A percentile compares a stretch with the other conserved stretches of the same genome.
Conservation (phyloP, 2,888 invertebrate species). For the Campoletis raptor region DNA sequence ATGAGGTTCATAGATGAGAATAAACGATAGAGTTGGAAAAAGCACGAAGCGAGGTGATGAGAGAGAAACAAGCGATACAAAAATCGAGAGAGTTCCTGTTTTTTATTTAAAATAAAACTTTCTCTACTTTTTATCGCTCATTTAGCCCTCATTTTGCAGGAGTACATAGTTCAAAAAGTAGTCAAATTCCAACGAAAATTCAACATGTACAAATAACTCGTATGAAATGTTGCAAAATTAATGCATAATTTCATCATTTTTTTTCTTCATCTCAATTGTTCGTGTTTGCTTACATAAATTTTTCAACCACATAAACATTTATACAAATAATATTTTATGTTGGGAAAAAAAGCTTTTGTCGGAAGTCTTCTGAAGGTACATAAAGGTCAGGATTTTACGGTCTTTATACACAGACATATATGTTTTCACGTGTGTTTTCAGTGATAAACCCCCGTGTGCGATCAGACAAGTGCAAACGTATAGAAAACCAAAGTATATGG, state of each 20-base stretch:
- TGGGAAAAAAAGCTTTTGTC: conserved; percentile 20
- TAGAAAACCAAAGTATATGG: conserved; percentile 50
- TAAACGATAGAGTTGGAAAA: conserved; percentile 54
- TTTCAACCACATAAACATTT: neutral
- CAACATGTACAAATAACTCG: neutral
- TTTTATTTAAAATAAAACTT: conserved; percentile 15
- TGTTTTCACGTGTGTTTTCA: neutral
- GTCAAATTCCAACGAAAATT: neutral
- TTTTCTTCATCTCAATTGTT: neutral
- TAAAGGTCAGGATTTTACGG: conserved; percentile 22
- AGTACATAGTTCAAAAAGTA: neutral
- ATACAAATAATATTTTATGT: neutral
- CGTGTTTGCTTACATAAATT: neutral
- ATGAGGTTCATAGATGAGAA: conserved; percentile 53
- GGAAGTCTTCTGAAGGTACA: conserved; percentile 30
- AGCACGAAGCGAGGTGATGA: conserved; percentile 3
- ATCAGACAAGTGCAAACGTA: conserved; percentile 65
- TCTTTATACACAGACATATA: neutral
- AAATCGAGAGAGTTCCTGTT: conserved; percentile 51
- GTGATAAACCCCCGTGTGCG: conserved; percentile 61
- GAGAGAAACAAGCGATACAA: conserved; percentile 41
- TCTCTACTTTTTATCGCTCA: neutral
- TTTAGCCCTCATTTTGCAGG: neutral
- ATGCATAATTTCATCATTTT: neutral
- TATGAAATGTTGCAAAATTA: neutral